Evolutionary conservation across 2,113 vertebrate species (phyloP).

Genomic region (Vanacampus margaritifer): DNA sequence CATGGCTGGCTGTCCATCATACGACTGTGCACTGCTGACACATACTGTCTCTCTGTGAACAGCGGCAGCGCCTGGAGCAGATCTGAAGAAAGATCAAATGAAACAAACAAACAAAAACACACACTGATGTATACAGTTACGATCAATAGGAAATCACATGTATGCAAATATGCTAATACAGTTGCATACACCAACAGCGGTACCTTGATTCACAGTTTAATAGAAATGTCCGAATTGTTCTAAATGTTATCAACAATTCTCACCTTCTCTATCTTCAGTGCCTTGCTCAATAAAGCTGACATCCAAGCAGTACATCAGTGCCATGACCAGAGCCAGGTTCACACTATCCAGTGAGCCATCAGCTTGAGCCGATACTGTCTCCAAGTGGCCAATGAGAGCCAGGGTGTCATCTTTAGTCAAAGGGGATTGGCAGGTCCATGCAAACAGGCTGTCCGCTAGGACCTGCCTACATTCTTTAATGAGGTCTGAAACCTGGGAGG

Average conservation of each 20-base stretch:
- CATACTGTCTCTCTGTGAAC: constrained; percentile 88
- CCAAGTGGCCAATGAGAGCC: constrained; percentile 87
- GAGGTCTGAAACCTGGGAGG: constrained; percentile 85
- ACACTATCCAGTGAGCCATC: constrained; percentile 87
- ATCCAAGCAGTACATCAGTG: constrained; percentile 93
- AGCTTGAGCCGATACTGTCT: constrained; percentile 87
- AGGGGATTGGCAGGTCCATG: constrained; percentile 95
- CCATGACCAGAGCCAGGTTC: constrained; percentile 90
- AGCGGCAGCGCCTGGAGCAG: constrained; percentile 85
- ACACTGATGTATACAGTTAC: not conserved
- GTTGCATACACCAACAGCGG: no score
- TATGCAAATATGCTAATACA: no score
- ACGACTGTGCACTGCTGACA: constrained; percentile 85
- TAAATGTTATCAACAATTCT: not conserved
- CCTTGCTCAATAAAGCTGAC: constrained; percentile 90
- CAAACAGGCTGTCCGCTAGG: constrained; percentile 90
- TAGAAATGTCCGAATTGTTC: not conserved
- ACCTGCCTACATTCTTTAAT: constrained; percentile 90
- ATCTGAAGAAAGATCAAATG: constrained; percentile 66
- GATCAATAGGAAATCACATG: not conserved
- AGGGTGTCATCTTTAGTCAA: constrained; percentile 90
- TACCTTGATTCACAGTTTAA: not conserved
- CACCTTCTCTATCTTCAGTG: constrained; percentile 91
- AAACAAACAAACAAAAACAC: not conserved
- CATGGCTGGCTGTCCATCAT: constrained; percentile 86